Conservation (phyloP, 2,113 vertebrate genomes). For the Saguinus imperator region DNA sequence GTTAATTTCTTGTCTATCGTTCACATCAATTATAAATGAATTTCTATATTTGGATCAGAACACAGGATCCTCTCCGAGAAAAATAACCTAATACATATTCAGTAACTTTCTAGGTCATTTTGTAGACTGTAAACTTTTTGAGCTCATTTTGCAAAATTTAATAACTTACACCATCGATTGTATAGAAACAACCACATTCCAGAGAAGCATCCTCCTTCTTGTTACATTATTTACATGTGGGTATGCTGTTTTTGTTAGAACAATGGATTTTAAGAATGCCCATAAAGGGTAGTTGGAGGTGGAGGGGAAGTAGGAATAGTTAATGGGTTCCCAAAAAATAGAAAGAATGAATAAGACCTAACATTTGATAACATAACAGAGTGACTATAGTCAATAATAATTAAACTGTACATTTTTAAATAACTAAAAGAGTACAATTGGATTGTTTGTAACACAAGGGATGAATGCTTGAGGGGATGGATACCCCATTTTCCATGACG, state of each 20-base stretch:
- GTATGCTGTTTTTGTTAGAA: conserved; percentile 1
- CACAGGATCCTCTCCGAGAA: not conserved
- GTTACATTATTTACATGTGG: not conserved
- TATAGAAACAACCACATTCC: not conserved
- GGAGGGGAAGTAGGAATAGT: too few relatives aligned
- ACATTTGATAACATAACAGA: too few relatives aligned
- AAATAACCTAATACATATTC: not conserved
- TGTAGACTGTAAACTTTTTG: not conserved
- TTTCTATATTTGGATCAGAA: not conserved
- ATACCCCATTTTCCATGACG: too few relatives aligned
- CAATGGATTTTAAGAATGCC: not conserved
- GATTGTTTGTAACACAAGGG: too few relatives aligned
- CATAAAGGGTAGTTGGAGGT: not conserved
- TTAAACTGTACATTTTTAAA: too few relatives aligned
- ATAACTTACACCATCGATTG: not conserved
- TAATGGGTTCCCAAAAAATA: too few relatives aligned
- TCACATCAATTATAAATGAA: not conserved
- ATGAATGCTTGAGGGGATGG: too few relatives aligned
- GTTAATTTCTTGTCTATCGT: not conserved
- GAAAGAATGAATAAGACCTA: too few relatives aligned
- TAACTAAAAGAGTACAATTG: too few relatives aligned
- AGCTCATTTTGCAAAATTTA: not conserved
- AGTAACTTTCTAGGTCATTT: not conserved
- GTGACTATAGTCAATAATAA: too few relatives aligned
- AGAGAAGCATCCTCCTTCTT: not conserved